Conservation (phyloP, 2,113 vertebrate species). For the Rattus rattus region DNA sequence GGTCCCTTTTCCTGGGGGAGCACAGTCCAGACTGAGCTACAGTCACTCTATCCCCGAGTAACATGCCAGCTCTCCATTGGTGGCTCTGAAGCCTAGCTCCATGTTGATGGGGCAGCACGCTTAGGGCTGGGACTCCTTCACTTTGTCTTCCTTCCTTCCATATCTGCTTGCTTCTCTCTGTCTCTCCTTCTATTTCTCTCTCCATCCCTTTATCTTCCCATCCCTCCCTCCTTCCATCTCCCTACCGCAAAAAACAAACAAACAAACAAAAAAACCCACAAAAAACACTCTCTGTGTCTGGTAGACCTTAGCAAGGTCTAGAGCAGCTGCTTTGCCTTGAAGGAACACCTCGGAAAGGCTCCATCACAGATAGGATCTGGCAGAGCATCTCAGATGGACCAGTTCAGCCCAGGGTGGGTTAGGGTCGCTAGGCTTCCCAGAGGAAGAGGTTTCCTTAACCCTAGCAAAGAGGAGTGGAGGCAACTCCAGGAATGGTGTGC, state of each 20-base stretch:
- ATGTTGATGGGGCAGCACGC: not conserved
- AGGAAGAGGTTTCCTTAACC: not conserved
- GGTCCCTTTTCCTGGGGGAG: not conserved
- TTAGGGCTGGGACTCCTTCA: not conserved
- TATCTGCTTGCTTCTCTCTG: too few species aligned
- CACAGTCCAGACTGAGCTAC: too few species aligned
- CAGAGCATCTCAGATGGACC: not conserved
- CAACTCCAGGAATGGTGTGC: too few species aligned
- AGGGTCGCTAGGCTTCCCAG: not conserved
- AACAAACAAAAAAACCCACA: too few species aligned
- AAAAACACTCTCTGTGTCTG: not conserved
- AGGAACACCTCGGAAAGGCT: not conserved
- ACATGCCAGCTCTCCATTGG: not conserved
- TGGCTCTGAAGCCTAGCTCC: not conserved
- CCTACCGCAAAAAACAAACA: too few species aligned
- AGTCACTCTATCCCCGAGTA: not conserved
- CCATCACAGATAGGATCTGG: not conserved
- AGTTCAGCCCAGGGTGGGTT: not conserved
- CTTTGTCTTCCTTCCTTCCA: not conserved
- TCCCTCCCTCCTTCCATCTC: not conserved
- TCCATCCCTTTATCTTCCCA: too few species aligned
- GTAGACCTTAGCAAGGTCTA: not conserved
- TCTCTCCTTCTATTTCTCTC: accelerated
- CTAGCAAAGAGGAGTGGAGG: too few species aligned
- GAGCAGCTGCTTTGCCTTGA: not conserved